Conservation (phyloP, 23 tunicate genomes). For the Halocynthia roretzi region DNA sequence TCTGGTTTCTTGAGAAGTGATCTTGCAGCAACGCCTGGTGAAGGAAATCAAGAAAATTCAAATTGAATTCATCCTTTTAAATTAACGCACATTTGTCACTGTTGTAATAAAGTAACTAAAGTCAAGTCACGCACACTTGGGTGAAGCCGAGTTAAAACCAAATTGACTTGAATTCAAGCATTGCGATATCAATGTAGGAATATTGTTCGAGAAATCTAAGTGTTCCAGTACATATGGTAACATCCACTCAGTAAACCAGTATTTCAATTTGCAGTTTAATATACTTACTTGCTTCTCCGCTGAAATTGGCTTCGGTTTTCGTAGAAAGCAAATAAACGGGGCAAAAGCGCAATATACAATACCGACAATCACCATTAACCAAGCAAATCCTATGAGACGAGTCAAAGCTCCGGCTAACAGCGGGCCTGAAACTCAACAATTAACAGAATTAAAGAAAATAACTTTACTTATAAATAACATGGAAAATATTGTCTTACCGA, state of each 20-base stretch:
- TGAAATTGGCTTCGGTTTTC: conserved; percentile 26
- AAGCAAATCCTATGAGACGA: conserved; percentile 47
- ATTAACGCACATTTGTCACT: no score
- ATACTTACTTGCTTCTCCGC: conserved; percentile 45
- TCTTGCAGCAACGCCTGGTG: no score
- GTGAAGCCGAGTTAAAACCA: no score
- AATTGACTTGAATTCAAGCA: no score
- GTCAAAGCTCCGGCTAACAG: conserved; percentile 42
- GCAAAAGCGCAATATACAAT: conserved; percentile 33
- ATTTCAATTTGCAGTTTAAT: no score
- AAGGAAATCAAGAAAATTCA: no score
- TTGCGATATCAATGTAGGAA: not conserved
- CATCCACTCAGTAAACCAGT: no score
- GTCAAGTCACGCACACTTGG: no score
- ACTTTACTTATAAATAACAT: not conserved
- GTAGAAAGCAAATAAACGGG: conserved; percentile 52
- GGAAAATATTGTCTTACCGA: conserved; percentile 27
- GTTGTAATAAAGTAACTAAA: no score
- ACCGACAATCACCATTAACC: conserved; percentile 69
- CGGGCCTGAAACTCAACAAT: conserved; percentile 53
- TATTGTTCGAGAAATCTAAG: not conserved
- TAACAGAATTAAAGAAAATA: not conserved
- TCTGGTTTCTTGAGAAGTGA: no score
- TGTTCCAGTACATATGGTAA: no score
- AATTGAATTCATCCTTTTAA: no score